Evolutionary conservation across 2,888 invertebrate species (phyloP).

Genomic region (Drosophila bunnanda): DNA sequence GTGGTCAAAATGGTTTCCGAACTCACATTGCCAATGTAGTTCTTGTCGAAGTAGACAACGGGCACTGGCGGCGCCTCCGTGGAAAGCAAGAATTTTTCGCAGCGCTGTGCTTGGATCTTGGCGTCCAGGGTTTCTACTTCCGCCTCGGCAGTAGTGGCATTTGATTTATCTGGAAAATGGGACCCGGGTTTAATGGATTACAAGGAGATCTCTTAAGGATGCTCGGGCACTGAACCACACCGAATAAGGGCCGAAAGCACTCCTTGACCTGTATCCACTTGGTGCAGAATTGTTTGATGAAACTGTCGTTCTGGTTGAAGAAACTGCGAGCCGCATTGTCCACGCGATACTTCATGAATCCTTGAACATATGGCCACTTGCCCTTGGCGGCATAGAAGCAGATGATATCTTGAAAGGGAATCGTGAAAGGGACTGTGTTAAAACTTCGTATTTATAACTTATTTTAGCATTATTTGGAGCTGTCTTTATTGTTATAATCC

Average conservation of each 20-base stretch:
- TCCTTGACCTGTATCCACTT: conserved; percentile 83
- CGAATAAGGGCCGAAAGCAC: conserved; percentile 81
- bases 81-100: conserved; percentile 61
- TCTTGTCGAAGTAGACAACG: conserved; percentile 82
- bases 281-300: conserved; percentile 81
- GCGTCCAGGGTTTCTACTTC: conserved; percentile 72
- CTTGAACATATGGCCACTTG: conserved; percentile 84
- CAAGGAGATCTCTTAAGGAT: too few relatives aligned
- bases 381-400: conserved; percentile 84
- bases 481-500: too few relatives aligned
- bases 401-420: conserved; percentile 82
- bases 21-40: conserved; percentile 83
- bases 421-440: too few relatives aligned
- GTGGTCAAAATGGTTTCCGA: conserved; percentile 82
- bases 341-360: conserved; percentile 82
- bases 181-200: background rate
- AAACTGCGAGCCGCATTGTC: conserved; percentile 80
- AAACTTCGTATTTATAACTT: too few relatives aligned
- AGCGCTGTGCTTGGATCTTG: conserved; percentile 54
- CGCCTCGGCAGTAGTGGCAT: conserved; percentile 41
- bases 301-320: conserved; percentile 81
- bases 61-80: conserved; percentile 67
- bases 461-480: too few relatives aligned
- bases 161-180: conserved; percentile 54
- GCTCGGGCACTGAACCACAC: conserved; percentile 45